Percentiles rank a stretch among this genome's conserved stretches.
These are phyloP conservation scores for Sternarchorhynchus goeldii DNA, from an alignment of 2,797 vertebrate species.

Conservation along the genomic window DNA sequence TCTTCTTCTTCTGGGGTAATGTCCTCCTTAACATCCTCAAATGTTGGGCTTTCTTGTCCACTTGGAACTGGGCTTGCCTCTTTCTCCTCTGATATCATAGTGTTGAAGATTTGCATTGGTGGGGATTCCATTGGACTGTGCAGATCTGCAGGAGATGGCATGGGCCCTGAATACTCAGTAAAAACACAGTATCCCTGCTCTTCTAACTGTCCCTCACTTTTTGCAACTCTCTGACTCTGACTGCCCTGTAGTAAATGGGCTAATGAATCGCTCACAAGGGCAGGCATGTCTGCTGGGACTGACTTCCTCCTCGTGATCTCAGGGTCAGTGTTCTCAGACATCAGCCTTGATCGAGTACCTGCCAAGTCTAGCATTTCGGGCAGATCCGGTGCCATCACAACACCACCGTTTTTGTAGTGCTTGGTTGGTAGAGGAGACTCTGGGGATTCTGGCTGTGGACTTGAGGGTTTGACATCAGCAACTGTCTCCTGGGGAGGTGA, in stretches of 20 bases:
- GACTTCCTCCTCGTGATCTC: conserved; percentile 83
- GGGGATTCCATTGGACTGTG: conserved; percentile 76
- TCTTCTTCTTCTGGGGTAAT: conserved; percentile 48
- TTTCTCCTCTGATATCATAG: conserved; percentile 74
- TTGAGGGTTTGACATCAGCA: conserved; percentile 61
- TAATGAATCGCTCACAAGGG: conserved; percentile 70
- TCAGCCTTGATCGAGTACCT: conserved; percentile 85
- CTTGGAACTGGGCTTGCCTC: conserved; percentile 69
- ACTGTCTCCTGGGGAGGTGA: conserved; percentile 70
- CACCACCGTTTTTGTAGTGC: conserved; percentile 89
- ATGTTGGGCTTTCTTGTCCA: conserved; percentile 52
- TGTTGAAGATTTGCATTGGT: conserved; percentile 70
- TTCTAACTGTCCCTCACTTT: conserved; percentile 90
- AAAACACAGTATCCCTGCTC: conserved; percentile 98
- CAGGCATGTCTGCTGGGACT: conserved; percentile 73
- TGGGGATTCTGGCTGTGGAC: conserved; percentile 75
- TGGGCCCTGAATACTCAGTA: conserved; percentile 96
- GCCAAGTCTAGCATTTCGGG: conserved; percentile 97
- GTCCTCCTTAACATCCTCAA: conserved; percentile 38
- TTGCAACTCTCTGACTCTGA: conserved; percentile 68
- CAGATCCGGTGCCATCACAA: conserved; percentile 90
- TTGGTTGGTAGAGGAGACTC: conserved; percentile 83
- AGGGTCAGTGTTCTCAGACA: conserved; percentile 86
- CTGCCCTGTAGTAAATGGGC: conserved; percentile 72
- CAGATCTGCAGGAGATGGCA: conserved; percentile 90